Base-by-base conservation (phyloP, 2,797 vertebrate genomes). In the Manis javanica region DNA sequence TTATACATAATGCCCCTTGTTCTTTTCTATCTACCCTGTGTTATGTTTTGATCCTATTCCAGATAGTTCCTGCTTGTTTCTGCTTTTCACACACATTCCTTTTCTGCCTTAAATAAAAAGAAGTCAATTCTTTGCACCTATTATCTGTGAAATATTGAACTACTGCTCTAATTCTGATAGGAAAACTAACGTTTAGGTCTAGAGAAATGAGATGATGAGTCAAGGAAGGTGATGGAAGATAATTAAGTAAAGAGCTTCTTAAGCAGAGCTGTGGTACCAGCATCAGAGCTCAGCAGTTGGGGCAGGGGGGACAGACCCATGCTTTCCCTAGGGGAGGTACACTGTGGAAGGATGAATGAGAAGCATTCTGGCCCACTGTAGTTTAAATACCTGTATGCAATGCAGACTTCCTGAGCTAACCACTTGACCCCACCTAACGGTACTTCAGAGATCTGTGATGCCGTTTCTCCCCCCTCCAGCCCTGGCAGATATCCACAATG, bases 1-100 rank as follows among this genome's bases (percentile, higher is more conserved):
- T 14, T 9, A 6, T 5, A 1, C 1, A 12, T 15, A 16, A 24
- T 4, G 7, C 18, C 1, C 23, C 42, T 14, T 4, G n/a, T 8
- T 21, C 24, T 34, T 57, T 16, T 14, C 29, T 12, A 0, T 51
- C 51, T 10, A 6, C 2, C 49, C 59, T 2, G 1, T 3, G 0
- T 3, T 1, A 26, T 1, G 31, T 46, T 11, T 15, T 0, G 3
- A 18, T 7, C 16, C 9, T 24, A 12, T 39, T 78, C 53, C 78
- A 26, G 21, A 42, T 4, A n/a, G n/a, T 34, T 12, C 59, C 0
- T 3, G 21, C 34, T 71, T 18, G 5, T 61, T 59, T 53, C 85
- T 71, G 85, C 42, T 88, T 66, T 53, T 39, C 34, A 16, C 23
- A 23, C 9, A 5, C 3, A 14, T 49, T 31, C 59, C 59, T 42